Conservation (phyloP, 2,797 vertebrate genomes). For the Austrolebias charrua region DNA sequence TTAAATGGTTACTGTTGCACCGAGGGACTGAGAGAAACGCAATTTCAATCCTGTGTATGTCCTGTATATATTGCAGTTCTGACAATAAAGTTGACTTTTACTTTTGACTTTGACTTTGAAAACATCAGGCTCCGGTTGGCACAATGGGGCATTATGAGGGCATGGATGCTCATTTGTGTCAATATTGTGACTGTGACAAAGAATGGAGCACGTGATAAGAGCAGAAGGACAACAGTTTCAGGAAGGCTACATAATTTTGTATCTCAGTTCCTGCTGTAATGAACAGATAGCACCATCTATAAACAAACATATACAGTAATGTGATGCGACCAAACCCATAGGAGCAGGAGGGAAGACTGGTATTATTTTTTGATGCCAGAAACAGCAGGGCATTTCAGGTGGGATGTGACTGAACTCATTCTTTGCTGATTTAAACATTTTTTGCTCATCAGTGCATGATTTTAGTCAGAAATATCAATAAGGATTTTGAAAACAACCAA, state of each 20-base stretch:
- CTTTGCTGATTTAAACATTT: conserved; percentile 9
- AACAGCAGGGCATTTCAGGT: conserved; percentile 47
- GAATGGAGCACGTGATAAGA: conserved; percentile 50
- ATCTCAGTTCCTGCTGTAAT: conserved; percentile 54
- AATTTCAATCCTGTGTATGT: no score
- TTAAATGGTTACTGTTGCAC: no score
- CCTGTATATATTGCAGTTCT: no score
- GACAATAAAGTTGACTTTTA: no score
- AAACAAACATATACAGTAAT: conserved; percentile 60
- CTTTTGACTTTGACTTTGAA: no score
- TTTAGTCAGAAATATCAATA: background rate
- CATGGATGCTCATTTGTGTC: conserved; percentile 17
- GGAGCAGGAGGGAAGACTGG: conserved; percentile 47
- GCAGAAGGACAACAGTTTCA: conserved; percentile 63
- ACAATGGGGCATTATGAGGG: conserved; percentile 28
- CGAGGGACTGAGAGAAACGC: no score
- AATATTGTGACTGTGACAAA: conserved; percentile 41
- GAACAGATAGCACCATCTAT: conserved; percentile 63
- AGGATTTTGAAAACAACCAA: no score
- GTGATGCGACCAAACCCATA: conserved; percentile 45
- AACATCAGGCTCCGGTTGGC: conserved; percentile 11
- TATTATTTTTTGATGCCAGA: conserved; percentile 58
- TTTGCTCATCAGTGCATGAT: conserved; percentile 3
- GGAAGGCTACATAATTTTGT: conserved; percentile 59
- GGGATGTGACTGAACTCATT: conserved; percentile 33